Evolutionary conservation across 1,140 invertebrate genomes (phyloP), one percentile per base, ranked within the genome.

Genomic region (Lepeophtheirus salmonis): DNA sequence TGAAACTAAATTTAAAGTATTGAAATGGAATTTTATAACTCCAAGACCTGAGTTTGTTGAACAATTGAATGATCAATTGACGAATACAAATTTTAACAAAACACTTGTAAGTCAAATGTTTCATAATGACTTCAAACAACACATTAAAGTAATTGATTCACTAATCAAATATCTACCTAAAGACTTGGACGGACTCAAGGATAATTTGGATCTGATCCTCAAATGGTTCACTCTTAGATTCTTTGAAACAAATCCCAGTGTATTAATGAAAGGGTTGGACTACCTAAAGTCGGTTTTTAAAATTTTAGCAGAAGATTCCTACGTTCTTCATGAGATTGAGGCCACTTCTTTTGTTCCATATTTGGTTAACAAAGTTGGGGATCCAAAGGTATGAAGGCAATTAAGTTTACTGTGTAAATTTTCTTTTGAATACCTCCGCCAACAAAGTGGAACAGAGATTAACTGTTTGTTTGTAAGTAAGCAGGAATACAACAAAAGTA

Each of bases 221-320:
- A 95, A 94, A 71, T 98, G 95, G 95, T 70, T 96, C 62, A 95
- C 91, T 0, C 70, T 97, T 14, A 75, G 92, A 64, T 97, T 97
- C 71, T 97, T 95, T 67, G 94, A 97, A 74, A 97, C 94, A 10
- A 98, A 98, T 76, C 92, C 94, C 17, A 91, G 89, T 21, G 92
- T 97, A 23, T 75, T 97, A 24, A 75, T 95, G 56, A 92, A 90
- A 77, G 88, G 86, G 50, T 73, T 98, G 54, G 91, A 97, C 65
- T 96, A 95, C 73, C 73, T 96, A 4, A 79, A 81, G 59, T 71
- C 77, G 25, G 81, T 95, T 17, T 94, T 97, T 69, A 79, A 78
- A 61, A 76, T 81, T 65, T 74, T 95, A 2, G 81, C 83, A 17
- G 80, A 84, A 48, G 77, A 81, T 58, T 80, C 84, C 53, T 94